phyloP scores from a whole-genome alignment of 2,888 invertebrate species.

The Cylloceria caligata region DNA sequence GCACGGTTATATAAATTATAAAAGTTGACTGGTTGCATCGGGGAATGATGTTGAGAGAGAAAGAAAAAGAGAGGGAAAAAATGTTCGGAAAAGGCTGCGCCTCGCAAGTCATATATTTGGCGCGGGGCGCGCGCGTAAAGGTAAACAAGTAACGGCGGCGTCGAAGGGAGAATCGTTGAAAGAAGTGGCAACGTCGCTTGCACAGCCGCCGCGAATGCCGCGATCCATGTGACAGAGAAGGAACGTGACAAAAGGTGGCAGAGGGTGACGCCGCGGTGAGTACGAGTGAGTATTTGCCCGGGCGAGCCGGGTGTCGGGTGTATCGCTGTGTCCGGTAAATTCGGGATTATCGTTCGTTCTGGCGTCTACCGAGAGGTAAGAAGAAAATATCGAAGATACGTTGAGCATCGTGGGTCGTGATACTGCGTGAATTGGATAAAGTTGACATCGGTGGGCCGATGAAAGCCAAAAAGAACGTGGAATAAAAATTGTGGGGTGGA shows the following conservation, averaged over 20 bases:
- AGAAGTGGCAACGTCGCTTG: constrained; percentile 77
- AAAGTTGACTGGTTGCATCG: neutral
- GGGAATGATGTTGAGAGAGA: neutral
- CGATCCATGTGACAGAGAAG: constrained; percentile 84
- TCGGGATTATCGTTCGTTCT: constrained; percentile 72
- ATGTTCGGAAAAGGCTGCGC: neutral
- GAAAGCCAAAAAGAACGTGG: constrained; percentile 37
- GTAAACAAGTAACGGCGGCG: constrained; percentile 70
- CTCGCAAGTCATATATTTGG: constrained; percentile 67
- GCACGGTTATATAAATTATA: neutral
- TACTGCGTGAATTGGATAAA: neutral
- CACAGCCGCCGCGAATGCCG: constrained; percentile 56
- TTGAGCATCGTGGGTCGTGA: too few species aligned
- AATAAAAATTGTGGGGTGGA: constrained; percentile 3
- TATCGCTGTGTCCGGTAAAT: constrained; percentile 62
- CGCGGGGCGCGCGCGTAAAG: constrained; percentile 69
- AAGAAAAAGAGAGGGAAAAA: neutral
- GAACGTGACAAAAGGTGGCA: constrained; percentile 84
- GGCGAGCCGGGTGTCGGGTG: constrained; percentile 81
- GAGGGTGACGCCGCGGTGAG: constrained; percentile 82
- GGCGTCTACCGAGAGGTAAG: constrained; percentile 73
- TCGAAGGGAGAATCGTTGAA: neutral
- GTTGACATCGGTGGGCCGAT: constrained; percentile 11
- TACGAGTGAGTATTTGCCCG: constrained; percentile 82
- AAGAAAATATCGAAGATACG: neutral